Evolutionary conservation across 2,888 invertebrate species (phyloP).

Genomic region (Exocentrus adspersus): DNA sequence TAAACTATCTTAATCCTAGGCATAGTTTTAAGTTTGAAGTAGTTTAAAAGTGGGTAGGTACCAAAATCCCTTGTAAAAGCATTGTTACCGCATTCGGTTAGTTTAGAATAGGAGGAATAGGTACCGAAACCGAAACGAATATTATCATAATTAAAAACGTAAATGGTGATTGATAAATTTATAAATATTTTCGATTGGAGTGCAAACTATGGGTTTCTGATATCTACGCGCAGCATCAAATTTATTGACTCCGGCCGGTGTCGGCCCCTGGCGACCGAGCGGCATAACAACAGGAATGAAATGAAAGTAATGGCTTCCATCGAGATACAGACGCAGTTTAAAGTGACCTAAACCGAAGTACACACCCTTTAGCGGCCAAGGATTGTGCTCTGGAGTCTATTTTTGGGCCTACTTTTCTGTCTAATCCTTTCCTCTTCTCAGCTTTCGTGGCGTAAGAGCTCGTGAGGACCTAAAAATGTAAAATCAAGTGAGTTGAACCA

Average conservation of each 20-base stretch:
- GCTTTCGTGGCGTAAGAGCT: constrained; percentile 61
- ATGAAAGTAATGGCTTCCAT: constrained; percentile 59
- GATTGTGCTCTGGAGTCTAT: constrained; percentile 70
- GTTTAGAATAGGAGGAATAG: too few relatives aligned
- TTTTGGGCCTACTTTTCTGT: constrained; percentile 62
- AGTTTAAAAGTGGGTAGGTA: too few relatives aligned
- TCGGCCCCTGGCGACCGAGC: constrained; percentile 53
- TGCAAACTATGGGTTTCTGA: constrained; percentile 22
- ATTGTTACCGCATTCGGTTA: too few relatives aligned
- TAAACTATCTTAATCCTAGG: too few relatives aligned
- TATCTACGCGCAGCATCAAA: constrained; percentile 60
- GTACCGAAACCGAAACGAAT: too few relatives aligned
- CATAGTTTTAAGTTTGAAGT: too few relatives aligned
- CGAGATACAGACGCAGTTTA: constrained; percentile 50
- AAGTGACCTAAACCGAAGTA: constrained; percentile 52
- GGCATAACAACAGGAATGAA: constrained; percentile 45
- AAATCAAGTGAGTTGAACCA: constrained; percentile 45
- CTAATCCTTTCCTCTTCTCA: constrained; percentile 61
- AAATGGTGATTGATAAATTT: not conserved
- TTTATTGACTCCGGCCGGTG: constrained; percentile 60
- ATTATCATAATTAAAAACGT: not conserved
- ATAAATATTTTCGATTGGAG: constrained; percentile 20
- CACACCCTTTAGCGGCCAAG: constrained; percentile 76
- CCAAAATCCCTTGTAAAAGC: too few relatives aligned
- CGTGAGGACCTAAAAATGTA: constrained; percentile 53